phyloP scores from a whole-genome alignment of 2,113 vertebrate species.

The Ardeotis arabs region DNA sequence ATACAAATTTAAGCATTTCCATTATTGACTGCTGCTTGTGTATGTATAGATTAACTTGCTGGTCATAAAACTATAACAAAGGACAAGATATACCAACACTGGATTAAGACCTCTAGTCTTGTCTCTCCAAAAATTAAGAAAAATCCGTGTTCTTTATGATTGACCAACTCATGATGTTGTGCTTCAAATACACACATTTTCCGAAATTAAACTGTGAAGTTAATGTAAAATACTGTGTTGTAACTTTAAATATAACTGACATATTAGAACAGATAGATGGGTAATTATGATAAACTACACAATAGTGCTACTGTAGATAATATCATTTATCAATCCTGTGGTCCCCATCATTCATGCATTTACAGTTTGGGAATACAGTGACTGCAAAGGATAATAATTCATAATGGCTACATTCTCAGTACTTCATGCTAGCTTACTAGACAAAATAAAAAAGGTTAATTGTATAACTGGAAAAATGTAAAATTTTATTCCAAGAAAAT shows the following conservation, averaged over 20 bases:
- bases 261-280: constrained; percentile 70
- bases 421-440: constrained; percentile 77
- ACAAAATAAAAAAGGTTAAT: constrained; percentile 79
- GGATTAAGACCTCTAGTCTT: constrained; percentile 52
- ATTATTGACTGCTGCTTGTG: constrained; percentile 54
- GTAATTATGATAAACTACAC: constrained; percentile 75
- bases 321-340: constrained; percentile 75
- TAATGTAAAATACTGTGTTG: constrained; percentile 70
- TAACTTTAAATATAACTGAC: constrained; percentile 67
- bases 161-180: constrained; percentile 44
- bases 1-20: constrained; percentile 54
- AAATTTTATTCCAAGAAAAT: constrained; percentile 97
- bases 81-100: constrained; percentile 36
- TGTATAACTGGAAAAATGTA: constrained; percentile 92
- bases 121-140: constrained; percentile 57
- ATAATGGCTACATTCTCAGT: constrained; percentile 70
- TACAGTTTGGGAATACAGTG: constrained; percentile 71
- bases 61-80: constrained; percentile 57
- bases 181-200: constrained; percentile 51
- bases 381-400: constrained; percentile 73
- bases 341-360: constrained; percentile 74
- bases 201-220: constrained; percentile 63
- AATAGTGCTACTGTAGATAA: constrained; percentile 72
- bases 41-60: constrained; percentile 55
- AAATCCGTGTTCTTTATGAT: constrained; percentile 35